Base-by-base conservation (phyloP, 37 sponge, comb jelly and placozoan species). In the Chondrosia reniformis region DNA sequence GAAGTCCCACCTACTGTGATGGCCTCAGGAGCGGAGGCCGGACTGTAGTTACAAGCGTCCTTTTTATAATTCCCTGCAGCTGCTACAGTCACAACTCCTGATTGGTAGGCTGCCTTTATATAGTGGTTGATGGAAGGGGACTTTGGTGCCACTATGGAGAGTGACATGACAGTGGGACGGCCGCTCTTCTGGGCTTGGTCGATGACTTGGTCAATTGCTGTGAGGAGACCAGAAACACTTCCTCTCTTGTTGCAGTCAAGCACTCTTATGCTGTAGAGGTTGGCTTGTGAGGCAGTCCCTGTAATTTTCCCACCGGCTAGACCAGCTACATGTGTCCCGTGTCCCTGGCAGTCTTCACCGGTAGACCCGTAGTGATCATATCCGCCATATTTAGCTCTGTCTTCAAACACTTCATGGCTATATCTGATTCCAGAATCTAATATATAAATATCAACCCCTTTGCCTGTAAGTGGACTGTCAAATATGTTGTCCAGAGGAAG, bases 261-360 rank as follows among this genome's bases (percentile, higher is more conserved):
- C 32, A 87, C 84, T 30, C 87, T 73, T 1, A 86, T 76, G 33
- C 87, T 87, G 75, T 81, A 86, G 3, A 91, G 19, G 25, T 22
- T 24, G 3, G 79, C 92, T 38, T 36, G 45, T 39, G 80, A 77
- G 9, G 92, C 87, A 3, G 59, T 58, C 4, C 92, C 92, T 37
- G 43, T 75, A 0, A 44, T 86, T 56, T 63, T 76, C 4, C 92
- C 92, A 31, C 34, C 92, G 38, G 81, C 81, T 19, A 86, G 31
- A 42, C 92, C 86, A 37, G 92, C 87, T 3, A 83, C 84, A 66
- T 89, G 90, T 15, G 90, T 85, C 1, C 90, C 90, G 55, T 89
- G 90, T 4, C 90, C 86, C 66, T 82, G 67, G 45, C 90, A 89
- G 36, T 89, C 92, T 0, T 24, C 8, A 0, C 92, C 92, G 25